Conservation (phyloP, 2,113 vertebrate genomes). For the Anser cygnoides region DNA sequence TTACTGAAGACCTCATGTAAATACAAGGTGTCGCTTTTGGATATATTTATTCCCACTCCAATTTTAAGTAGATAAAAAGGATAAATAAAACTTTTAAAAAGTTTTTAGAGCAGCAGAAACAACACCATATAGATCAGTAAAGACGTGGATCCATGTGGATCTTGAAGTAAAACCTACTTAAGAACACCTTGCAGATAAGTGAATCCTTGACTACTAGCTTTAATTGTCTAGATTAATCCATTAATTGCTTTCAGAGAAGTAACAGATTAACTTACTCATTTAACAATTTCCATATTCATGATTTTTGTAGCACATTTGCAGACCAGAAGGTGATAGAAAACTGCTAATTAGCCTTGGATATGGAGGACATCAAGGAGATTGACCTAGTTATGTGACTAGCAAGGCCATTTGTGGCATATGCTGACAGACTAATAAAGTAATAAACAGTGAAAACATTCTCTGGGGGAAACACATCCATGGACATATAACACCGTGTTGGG, state of each 20-base stretch:
- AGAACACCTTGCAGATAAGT: rapidly evolving
- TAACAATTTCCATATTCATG: background rate
- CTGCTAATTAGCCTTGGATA: background rate
- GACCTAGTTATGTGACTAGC: background rate
- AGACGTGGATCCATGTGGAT: background rate
- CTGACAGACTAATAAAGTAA: background rate
- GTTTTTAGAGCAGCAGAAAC: background rate
- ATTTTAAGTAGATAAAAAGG: background rate
- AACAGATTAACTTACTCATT: background rate
- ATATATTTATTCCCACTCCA: background rate
- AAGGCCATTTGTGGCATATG: background rate
- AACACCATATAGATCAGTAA: background rate
- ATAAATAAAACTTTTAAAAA: background rate
- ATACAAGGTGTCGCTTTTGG: background rate
- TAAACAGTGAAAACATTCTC: background rate
- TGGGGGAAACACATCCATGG: background rate
- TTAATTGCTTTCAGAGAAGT: background rate
- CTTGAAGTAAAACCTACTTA: background rate
- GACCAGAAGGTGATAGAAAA: background rate
- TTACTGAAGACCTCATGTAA: background rate
- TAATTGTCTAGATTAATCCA: background rate
- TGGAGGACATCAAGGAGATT: background rate
- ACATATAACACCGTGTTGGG: background rate
- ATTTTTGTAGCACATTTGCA: background rate
- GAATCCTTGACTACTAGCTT: background rate